phyloP scores from a whole-genome alignment of 64 coral and sea anemone species.

The Dendrophyllia cribrosa region DNA sequence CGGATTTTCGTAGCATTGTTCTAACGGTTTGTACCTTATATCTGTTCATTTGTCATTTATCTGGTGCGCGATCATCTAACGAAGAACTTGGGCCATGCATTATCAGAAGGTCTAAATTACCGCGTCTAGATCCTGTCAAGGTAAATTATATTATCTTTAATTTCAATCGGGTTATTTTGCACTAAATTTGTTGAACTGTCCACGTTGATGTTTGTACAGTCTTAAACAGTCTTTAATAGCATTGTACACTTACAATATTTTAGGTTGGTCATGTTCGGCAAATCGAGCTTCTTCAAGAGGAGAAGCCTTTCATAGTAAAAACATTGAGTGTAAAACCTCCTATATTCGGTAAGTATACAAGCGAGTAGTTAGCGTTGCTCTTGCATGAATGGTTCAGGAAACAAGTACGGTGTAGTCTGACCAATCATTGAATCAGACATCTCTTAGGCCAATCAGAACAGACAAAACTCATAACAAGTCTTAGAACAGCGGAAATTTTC shows the following conservation, averaged over 20 bases:
- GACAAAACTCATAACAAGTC: too few species aligned
- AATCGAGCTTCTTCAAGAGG: constrained; percentile 9
- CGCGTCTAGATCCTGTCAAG: constrained; percentile 47
- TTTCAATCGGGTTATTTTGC: too few species aligned
- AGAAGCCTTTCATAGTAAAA: constrained; percentile 24
- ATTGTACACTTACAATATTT: neutral
- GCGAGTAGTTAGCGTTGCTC: neutral
- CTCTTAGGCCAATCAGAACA: too few species aligned
- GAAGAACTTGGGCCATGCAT: constrained; percentile 38
- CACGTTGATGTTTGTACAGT: too few species aligned
- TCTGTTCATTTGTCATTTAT: neutral
- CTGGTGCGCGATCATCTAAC: neutral
- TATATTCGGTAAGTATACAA: constrained; percentile 61
- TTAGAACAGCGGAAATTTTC: too few species aligned
- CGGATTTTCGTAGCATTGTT: neutral
- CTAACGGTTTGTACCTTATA: neutral
- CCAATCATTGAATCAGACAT: too few species aligned
- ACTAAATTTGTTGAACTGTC: too few species aligned
- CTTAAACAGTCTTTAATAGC: neutral
- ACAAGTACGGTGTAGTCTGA: too few species aligned
- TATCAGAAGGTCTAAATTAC: constrained; percentile 42
- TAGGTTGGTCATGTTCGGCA: constrained; percentile 66
- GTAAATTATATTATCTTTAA: neutral
- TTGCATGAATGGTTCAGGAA: too few species aligned
- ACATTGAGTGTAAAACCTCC: constrained; percentile 60